Evolutionary conservation across 2,888 invertebrate species (phyloP).

Genomic region (Zele albiditarsus): DNA sequence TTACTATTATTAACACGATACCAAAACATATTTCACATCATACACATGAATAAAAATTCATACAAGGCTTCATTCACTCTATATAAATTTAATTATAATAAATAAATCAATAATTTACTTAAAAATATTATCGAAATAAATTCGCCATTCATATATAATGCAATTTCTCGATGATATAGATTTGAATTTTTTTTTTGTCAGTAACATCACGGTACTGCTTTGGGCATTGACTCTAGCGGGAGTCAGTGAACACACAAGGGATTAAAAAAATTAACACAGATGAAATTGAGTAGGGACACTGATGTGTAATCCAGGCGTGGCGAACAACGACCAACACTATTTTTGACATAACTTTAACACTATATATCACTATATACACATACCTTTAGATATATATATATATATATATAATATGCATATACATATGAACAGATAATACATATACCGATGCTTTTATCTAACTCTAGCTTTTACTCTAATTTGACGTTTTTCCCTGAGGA

Average conservation of each 20-base stretch:
- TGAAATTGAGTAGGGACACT: conserved; percentile 14
- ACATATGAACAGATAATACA: neutral
- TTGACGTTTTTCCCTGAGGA: neutral
- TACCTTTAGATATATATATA: neutral
- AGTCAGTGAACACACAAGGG: neutral
- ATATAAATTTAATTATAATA: too few species aligned
- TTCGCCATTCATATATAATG: neutral
- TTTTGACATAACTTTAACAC: neutral
- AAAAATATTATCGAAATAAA: too few species aligned
- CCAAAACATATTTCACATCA: too few species aligned
- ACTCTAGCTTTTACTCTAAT: neutral
- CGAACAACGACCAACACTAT: neutral
- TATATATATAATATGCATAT: neutral
- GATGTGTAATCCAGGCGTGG: neutral
- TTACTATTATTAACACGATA: too few species aligned
- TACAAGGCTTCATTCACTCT: too few species aligned
- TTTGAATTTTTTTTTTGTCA: conserved; percentile 26
- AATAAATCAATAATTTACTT: too few species aligned
- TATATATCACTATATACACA: too few species aligned
- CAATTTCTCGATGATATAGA: conserved; percentile 21
- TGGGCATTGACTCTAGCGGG: conserved; percentile 11
- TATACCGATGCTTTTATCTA: neutral
- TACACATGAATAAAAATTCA: too few species aligned
- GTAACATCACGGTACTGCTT: neutral
- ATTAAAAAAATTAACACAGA: conserved; percentile 28